Evolutionary conservation across 2,797 vertebrate genomes (phyloP), one percentile per base, ranked within the genome.

Genomic region (Tinamus major): DNA sequence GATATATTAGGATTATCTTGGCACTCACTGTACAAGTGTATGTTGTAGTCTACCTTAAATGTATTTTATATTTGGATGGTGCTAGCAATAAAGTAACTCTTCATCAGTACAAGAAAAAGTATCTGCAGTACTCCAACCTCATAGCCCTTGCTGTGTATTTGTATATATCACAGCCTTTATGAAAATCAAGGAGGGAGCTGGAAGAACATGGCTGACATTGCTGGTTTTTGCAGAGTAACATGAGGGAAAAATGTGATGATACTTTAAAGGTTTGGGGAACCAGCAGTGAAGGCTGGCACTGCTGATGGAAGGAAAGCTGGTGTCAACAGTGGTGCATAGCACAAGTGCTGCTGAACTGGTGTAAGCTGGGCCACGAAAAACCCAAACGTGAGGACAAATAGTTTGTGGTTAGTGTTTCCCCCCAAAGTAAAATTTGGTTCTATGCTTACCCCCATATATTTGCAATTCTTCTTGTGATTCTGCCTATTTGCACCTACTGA

Each of bases 161-260:
- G 27, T 46, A 5, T 35, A 1, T 55, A 18, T 33, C 35, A 41
- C 67, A 55, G 17, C 9, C 19, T 37, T 81, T 35, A 18, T 48
- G 33, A 71, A 83, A 42, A 23, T 71, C 48, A 62, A 26, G n/a
- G 49, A 61, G 26, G 72, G 6, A 15, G 55, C 56, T 88, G 41
- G 51, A 56, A 51, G 68, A 61, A 7, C 0, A 0, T 41, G 44
- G 5, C 26, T 85, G 31, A 37, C 77, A 75, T 87, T 89, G 21
- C 19, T 29, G 5, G 10, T 26, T 89, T 84, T 89, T 79, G 7
- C 14, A 49, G 44, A 74, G 83, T 51, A 79, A 10, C 3, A 3
- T 3, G 6, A 62, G 37, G 49, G 18, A 31, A 9, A 70, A 71
- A 27, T 6, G 2, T 18, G 14, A 12, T 0, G 1, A 12, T 21